Evolutionary conservation across 2,888 invertebrate genomes (phyloP), one percentile per base, ranked within the genome.

Genomic region (Epinotia nisella): DNA sequence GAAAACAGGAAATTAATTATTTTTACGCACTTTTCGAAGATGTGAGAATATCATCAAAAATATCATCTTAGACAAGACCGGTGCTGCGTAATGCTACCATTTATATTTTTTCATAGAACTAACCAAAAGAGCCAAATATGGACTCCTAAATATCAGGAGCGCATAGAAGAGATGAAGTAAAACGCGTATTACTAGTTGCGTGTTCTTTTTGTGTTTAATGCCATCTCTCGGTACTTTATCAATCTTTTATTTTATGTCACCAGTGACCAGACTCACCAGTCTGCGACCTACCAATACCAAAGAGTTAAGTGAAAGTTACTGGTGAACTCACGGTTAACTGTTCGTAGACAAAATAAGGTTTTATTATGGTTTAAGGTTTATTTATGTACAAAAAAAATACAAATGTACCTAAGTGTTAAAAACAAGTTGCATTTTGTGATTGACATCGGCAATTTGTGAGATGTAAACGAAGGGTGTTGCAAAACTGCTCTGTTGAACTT

Each of bases 111-210:
- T 4, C 29, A 29, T 29, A 74, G 67, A 71, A 71, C 79, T 80
- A 83, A 79, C 80, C 78, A 85, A 88, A 89, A 87, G 89, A 85
- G 83, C 91, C 91, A 88, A 91, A 92, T 92, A 92, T 87, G 91
- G 91, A 77, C 82, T 83, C 85, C 76, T 85, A 87, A 86, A 82
- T 91, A 93, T 90, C 80, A 92, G 91, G 91, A 77, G 76, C 71
- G 74, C 88, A 92, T 84, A 80, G 73, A 58, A 70, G 51, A 74
- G 56, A 60, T 83, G 78, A 83, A 85, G 86, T 75, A 82, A n/a
- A n/a, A 45, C 29, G 49, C 17, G 19, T 39, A 17, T 60, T 10
- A 1, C 9, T 11, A 3, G 24, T 56, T 51, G 70, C 71, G 62
- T 75, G 76, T 77, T 76, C 76, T 64, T 24, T 67, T 74, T 70